Evolutionary conservation across 2,797 vertebrate genomes (phyloP).

Genomic region (Sebastes ruberrimus): DNA sequence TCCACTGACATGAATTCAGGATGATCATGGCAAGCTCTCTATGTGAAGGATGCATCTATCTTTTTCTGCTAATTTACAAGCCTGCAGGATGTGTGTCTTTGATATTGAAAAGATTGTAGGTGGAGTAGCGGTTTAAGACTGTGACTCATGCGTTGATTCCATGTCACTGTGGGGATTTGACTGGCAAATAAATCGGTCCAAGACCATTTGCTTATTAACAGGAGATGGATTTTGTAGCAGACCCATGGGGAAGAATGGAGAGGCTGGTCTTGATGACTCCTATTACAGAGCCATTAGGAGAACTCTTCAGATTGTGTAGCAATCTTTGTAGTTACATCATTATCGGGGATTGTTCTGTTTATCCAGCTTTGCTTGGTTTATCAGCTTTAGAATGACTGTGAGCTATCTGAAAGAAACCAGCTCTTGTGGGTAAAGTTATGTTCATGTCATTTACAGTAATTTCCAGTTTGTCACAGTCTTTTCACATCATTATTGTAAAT

Average conservation of each 20-base stretch:
- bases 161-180: constrained; percentile 54
- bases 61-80: background rate
- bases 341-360: background rate
- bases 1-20: background rate
- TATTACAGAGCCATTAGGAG: constrained; percentile 68
- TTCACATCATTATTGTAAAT: background rate
- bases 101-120: constrained; percentile 16
- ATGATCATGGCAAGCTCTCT: background rate
- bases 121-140: constrained; percentile 28
- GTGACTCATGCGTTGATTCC: constrained; percentile 60
- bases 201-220: constrained; percentile 71
- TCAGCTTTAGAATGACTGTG: background rate
- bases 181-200: constrained; percentile 60
- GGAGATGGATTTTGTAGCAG: constrained; percentile 68
- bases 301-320: constrained; percentile 41
- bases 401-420: background rate
- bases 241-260: constrained; percentile 44
- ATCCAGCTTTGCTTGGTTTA: background rate
- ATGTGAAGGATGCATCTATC: background rate
- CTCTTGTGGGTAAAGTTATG: background rate
- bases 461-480: background rate
- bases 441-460: background rate
- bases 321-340: constrained; percentile 48
- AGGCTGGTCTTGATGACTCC: constrained; percentile 52
- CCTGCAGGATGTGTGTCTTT: constrained; percentile 7